phyloP scores from a whole-genome alignment of 2,888 invertebrate species.

The Himalopsyche japonica region DNA sequence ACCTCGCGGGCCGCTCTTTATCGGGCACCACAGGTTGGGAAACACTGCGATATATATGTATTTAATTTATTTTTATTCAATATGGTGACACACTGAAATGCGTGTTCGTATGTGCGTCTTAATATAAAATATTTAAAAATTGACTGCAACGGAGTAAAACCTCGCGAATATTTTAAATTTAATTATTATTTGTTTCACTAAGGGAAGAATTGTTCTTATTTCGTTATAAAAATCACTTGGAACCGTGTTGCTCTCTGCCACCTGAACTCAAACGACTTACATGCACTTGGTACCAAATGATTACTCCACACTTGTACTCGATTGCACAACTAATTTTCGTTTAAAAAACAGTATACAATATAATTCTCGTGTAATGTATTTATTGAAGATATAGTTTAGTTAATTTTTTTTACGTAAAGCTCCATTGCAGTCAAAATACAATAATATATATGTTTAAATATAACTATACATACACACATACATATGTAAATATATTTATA shows the following conservation, averaged over 20 bases:
- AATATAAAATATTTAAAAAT: background rate
- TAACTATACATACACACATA: background rate
- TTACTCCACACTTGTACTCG: background rate
- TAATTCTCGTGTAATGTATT: background rate
- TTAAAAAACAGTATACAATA: background rate
- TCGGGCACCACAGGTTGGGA: background rate
- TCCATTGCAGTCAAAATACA: background rate
- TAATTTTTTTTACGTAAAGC: background rate
- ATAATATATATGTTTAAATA: background rate
- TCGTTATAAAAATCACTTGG: background rate
- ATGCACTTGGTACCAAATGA: background rate
- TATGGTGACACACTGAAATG: background rate
- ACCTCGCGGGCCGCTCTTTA: background rate
- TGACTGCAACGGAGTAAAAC: background rate
- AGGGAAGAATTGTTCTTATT: background rate
- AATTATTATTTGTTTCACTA: background rate
- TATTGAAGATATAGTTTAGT: background rate
- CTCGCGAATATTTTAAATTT: background rate
- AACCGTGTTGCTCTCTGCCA: too few relatives aligned
- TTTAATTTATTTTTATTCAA: background rate
- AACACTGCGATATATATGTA: background rate
- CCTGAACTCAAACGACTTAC: background rate
- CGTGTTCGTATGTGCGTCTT: slow-evolving; percentile 3
- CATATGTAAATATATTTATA: background rate
- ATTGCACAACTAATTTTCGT: background rate